Conservation (phyloP, 2,888 invertebrate species). For the Calliopum simillimum region DNA sequence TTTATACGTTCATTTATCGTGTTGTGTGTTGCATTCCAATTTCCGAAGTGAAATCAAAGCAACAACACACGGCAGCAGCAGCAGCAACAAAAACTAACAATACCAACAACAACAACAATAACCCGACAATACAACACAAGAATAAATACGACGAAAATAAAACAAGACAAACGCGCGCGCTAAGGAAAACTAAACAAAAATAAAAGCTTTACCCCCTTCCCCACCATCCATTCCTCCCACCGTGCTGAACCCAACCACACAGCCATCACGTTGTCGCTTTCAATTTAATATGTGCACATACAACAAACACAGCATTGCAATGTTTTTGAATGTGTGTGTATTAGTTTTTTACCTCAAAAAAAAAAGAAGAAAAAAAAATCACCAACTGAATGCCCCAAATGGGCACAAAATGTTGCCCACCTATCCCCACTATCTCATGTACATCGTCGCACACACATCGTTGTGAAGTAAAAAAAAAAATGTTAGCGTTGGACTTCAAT, state of each 20-base stretch:
- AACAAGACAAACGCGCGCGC: background rate
- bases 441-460: background rate
- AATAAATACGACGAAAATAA: slow-evolving; percentile 13
- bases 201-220: background rate
- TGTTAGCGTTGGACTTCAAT: too few species aligned
- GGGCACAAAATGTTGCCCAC: slow-evolving; percentile 22
- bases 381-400: slow-evolving; percentile 16
- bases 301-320: background rate
- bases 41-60: slow-evolving; percentile 33
- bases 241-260: too few species aligned
- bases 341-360: slow-evolving; percentile 16
- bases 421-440: background rate
- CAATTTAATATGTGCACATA: too few species aligned
- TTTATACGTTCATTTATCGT: slow-evolving; percentile 7
- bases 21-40: slow-evolving; percentile 24
- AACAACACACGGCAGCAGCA: slow-evolving; percentile 2
- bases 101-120: slow-evolving; percentile 10
- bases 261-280: too few species aligned
- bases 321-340: slow-evolving; percentile 8
- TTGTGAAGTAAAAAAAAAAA: background rate
- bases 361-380: slow-evolving; percentile 4
- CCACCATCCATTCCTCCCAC: too few species aligned
- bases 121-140: background rate
- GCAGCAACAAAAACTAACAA: slow-evolving; percentile 10
- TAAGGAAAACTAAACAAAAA: slow-evolving; percentile 31